Conservation (phyloP, 1,140 invertebrate genomes). For the Drosophila trapezifrons region DNA sequence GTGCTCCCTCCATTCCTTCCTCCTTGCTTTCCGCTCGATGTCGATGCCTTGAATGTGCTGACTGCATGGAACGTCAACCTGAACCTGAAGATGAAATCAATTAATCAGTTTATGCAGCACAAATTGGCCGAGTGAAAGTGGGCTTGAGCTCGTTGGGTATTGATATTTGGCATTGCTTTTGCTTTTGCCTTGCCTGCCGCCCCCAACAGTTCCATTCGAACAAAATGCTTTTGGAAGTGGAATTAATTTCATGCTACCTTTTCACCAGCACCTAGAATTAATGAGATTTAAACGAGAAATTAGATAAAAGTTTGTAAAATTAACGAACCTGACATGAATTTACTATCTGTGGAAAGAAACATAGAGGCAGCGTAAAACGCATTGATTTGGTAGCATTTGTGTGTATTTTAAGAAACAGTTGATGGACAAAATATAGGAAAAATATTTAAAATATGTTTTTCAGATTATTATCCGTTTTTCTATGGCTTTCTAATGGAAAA, state of each 20-base stretch:
- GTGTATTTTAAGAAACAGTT: no score
- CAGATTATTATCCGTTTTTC: no score
- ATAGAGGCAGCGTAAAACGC: no score
- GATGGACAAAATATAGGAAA: no score
- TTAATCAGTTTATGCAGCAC: slow-evolving; percentile 68
- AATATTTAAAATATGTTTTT: no score
- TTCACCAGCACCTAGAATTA: neutral
- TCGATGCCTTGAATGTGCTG: slow-evolving; percentile 13
- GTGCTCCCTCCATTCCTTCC: neutral
- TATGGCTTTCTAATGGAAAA: no score
- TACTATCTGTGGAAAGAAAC: no score
- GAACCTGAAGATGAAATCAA: slow-evolving; percentile 54
- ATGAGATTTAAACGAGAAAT: neutral
- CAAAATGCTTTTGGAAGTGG: slow-evolving; percentile 62
- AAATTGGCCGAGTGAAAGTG: slow-evolving; percentile 22
- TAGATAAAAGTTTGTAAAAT: no score
- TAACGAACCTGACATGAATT: neutral
- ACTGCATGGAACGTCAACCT: slow-evolving; percentile 15
- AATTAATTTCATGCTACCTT: slow-evolving; percentile 54
- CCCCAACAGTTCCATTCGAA: slow-evolving; percentile 45
- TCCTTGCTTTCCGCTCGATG: neutral
- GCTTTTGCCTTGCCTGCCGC: slow-evolving; percentile 6
- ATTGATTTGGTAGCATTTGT: no score
- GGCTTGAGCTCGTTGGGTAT: slow-evolving; percentile 7
- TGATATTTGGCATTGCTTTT: slow-evolving; percentile 18